phyloP scores from a whole-genome alignment of 2,797 vertebrate species.

The Hypotaenidia okinawae region DNA sequence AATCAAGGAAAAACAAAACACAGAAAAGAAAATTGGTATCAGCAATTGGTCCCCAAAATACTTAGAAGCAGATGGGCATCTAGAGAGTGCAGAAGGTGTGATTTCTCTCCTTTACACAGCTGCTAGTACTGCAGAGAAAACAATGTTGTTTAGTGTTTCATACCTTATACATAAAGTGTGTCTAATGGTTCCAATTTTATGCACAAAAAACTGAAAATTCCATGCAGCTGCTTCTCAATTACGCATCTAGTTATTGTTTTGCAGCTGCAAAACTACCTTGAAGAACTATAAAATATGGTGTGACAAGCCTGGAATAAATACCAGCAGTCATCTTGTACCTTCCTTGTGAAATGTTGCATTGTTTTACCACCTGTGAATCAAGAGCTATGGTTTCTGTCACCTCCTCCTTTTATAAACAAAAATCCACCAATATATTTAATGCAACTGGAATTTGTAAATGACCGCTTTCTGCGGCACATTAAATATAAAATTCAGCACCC shows the following conservation, averaged over 20 bases:
- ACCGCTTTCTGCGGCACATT: background rate
- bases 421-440: constrained; percentile 3
- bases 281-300: constrained; percentile 44
- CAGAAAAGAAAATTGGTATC: background rate
- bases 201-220: constrained; percentile 62
- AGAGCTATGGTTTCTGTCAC: background rate
- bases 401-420: background rate
- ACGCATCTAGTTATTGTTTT: constrained; percentile 66
- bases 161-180: constrained; percentile 42
- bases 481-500: constrained; percentile 24
- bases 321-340: background rate
- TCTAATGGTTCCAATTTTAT: constrained; percentile 53
- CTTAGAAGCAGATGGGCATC: constrained; percentile 64
- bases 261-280: constrained; percentile 58
- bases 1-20: background rate
- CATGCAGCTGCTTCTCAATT: constrained; percentile 65
- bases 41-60: constrained; percentile 27
- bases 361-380: background rate
- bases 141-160: constrained; percentile 46
- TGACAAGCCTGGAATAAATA: constrained; percentile 32
- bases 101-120: constrained; percentile 67
- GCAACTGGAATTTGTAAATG: constrained; percentile 30
- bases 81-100: constrained; percentile 45
- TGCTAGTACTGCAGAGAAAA: constrained; percentile 55
- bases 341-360: background rate